These are phyloP conservation scores for Caenorhabditis panamensis DNA, from an alignment of 2,888 invertebrate genomes.

Conservation along the genomic window DNA sequence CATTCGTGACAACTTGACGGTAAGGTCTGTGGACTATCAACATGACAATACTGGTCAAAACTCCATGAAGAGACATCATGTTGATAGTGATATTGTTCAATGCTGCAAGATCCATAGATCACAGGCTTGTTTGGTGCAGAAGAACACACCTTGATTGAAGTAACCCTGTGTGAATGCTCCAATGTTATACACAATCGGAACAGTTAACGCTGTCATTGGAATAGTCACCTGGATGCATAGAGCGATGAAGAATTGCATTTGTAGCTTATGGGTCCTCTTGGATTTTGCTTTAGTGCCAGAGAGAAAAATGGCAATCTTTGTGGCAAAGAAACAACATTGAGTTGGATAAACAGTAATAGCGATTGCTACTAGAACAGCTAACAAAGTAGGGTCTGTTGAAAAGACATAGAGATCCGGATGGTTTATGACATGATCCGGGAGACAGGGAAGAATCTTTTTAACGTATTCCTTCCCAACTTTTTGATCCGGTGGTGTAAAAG, in stretches of 20 bases:
- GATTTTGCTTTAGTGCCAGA: slow-evolving; percentile 34
- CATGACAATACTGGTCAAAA: no score
- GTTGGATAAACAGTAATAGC: slow-evolving; percentile 7
- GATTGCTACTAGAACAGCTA: slow-evolving; percentile 11
- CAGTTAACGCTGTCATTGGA: no score
- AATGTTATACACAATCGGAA: no score
- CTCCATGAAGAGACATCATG: no score
- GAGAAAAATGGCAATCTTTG: slow-evolving; percentile 11
- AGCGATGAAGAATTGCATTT: slow-evolving; percentile 34
- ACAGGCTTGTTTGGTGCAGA: no score
- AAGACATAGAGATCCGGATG: slow-evolving; percentile 34
- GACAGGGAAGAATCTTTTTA: slow-evolving; percentile 23
- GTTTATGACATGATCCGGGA: slow-evolving; percentile 23
- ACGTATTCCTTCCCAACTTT: neutral
- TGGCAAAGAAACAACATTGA: slow-evolving; percentile 13
- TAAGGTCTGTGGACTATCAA: no score
- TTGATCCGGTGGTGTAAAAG: neutral
- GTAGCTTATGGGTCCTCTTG: slow-evolving; percentile 31
- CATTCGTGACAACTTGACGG: no score
- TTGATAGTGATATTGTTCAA: no score
- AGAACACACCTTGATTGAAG: no score
- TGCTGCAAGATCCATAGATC: no score
- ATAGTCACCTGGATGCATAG: slow-evolving; percentile 11
- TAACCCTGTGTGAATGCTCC: no score
- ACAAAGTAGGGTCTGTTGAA: slow-evolving; percentile 17